Evolutionary conservation across 1,140 invertebrate species (phyloP), one percentile per base, ranked within the genome.

Genomic region (Euwallacea fornicatus): DNA sequence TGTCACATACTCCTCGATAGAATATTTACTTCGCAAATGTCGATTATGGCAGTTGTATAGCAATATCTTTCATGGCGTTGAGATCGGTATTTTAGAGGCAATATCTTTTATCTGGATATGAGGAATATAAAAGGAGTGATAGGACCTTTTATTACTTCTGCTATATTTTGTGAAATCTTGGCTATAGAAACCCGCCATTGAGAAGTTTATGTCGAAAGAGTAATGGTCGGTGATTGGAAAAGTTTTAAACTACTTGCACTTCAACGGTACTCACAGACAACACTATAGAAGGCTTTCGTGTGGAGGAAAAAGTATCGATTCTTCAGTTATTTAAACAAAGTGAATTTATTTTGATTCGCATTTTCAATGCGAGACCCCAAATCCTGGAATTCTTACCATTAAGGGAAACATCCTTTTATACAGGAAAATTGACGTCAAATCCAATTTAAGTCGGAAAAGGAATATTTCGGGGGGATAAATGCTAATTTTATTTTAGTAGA

Each of bases 381-480:
- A 33, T 33, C 21, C 21, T 33, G 21, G 21, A 33, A 33, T 33
- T 33, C 21, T 33, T 33, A 33, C 21, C 21, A 33, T 33, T 33
- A 33, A 33, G 21, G 21, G 46, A 50, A 50, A 50, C 6, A 6
- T 13, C 55, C 21, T 58, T 58, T 58, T 16, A 33, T 33, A 58
- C 10, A 21, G 9, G 8, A 21, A 33, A 21, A 58, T 58, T 33
- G 55, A 58, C 55, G 21, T 58, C 16, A 13, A 58, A 21, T 58
- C 55, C 16, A 58, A 58, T 58, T 58, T 58, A 16, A 58, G 21
- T 6, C 55, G 55, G 15, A 58, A 58, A 58, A 58, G 21, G 55
- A 58, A 58, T 58, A 58, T 58, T 58, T 58, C 15, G 55, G 21
- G 21, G 55, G 55, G 55, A n/a, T 58, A 33, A 58, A 58, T 58